Evolutionary conservation across 1,140 invertebrate genomes (phyloP), one percentile per base, ranked within the genome.

Genomic region (Leptinotarsa undecemlineata): DNA sequence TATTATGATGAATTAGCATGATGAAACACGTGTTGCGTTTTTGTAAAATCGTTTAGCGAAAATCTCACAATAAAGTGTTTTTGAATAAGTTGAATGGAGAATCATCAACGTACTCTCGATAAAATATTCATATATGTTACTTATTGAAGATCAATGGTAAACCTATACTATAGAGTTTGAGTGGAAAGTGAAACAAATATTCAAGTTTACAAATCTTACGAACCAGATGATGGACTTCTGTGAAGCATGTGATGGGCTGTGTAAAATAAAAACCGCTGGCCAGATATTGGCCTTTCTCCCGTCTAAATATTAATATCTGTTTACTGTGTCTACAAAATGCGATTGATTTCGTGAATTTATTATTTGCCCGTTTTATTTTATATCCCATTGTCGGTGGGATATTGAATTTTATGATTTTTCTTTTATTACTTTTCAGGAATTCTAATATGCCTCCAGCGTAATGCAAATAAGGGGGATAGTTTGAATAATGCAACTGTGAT

Each of bases 241-340:
- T 42, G 33, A 11, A 42, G 33, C 51, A 19, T 57, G 1, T 19
- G 3, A 26, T 13, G 64, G 26, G 19, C 64, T 26, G 14, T 13
- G 21, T 19, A 14, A 13, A 67, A 42, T 17, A 33, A 67, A 26
- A 67, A 67, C 23, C 64, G 15, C 64, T n/a, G 64, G 64, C 51
- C 51, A 57, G 51, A 57, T 57, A 57, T 57, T 57, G 51, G 51
- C 20, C 68, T 71, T 51, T 74, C 81, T 75, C 78, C 75, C 66
- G 19, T 76, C 81, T 81, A 81, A 82, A 82, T 81, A 82, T 81
- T 82, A 82, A 82, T 82, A 80, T 82, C 80, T 82, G 81, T 82
- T 82, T 82, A 79, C 76, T 81, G 71, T 82, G 80, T 81, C 81
- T 77, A 82, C 81, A 82, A 79, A 74, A 76, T 74, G 73, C 81